phyloP scores from a whole-genome alignment of 2,113 vertebrate species.

The Lutjanus erythropterus region DNA sequence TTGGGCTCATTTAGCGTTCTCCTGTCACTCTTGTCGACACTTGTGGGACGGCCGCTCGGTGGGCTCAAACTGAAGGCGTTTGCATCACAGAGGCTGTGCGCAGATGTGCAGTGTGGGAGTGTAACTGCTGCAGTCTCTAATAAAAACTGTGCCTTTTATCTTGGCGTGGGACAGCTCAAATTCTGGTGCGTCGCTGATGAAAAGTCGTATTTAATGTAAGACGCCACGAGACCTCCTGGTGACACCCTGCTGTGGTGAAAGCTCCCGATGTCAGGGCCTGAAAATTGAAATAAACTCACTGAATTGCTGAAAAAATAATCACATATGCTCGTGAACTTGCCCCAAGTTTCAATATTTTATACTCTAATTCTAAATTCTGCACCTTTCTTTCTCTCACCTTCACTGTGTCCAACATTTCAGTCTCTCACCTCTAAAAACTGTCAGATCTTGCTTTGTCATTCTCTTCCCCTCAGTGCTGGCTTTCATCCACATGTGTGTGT shows the following conservation, averaged over 20 bases:
- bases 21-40: slow-evolving; percentile 1
- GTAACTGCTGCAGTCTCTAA: slow-evolving; percentile 58
- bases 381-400: not conserved
- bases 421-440: not conserved
- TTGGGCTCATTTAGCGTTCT: not conserved
- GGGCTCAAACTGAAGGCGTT: slow-evolving; percentile 5
- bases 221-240: not conserved
- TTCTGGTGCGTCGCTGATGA: not conserved
- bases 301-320: not conserved
- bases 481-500: slow-evolving; percentile 7
- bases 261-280: not conserved
- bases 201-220: slow-evolving; percentile 1
- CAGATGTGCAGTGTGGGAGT: slow-evolving; percentile 60
- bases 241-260: not conserved
- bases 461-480: not conserved
- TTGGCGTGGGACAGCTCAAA: slow-evolving; percentile 17
- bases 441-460: not conserved
- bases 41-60: not conserved
- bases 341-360: not conserved
- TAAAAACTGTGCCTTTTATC: slow-evolving; percentile 56
- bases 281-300: not conserved
- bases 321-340: not conserved
- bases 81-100: not conserved
- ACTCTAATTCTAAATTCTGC: not conserved
- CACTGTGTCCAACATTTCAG: not conserved